Percentiles rank a stretch among this genome's conserved stretches.
Conservation (phyloP, 92 coral and sea anemone genomes). For the Phenganax subtilis region DNA sequence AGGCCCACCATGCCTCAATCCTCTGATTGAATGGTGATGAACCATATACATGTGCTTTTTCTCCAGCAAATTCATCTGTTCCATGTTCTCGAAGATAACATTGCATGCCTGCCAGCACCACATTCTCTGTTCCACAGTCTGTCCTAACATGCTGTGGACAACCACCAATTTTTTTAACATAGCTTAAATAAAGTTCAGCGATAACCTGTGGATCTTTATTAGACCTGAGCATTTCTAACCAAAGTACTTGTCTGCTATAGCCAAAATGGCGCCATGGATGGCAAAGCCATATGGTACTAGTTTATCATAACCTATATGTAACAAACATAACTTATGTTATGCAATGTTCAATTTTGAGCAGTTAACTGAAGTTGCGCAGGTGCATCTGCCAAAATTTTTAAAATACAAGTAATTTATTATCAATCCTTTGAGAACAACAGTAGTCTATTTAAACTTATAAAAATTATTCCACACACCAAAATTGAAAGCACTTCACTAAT, state of each 20-base stretch:
- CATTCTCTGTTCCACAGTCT: constrained; percentile 13
- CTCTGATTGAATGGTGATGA: not conserved
- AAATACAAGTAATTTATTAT: too few species aligned
- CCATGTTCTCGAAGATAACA: not conserved
- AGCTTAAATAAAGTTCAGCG: constrained; percentile 7
- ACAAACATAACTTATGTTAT: too few species aligned
- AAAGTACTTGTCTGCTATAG: not conserved
- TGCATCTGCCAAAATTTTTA: too few species aligned
- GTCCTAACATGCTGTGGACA: constrained; percentile 9
- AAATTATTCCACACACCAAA: too few species aligned
- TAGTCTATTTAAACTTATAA: too few species aligned
- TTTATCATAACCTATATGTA: constrained; percentile 2
- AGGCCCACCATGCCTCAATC: constrained; percentile 18
- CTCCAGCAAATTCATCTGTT: not conserved
- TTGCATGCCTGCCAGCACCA: constrained; percentile 4
- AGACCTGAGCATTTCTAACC: not conserved
- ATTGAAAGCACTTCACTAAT: too few species aligned
- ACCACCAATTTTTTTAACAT: not conserved
- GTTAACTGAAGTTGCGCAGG: too few species aligned
- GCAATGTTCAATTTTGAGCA: too few species aligned
- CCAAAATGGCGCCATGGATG: constrained; percentile 1
- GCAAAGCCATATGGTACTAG: constrained; percentile 5
- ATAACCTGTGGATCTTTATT: not conserved
- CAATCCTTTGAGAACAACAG: too few species aligned
- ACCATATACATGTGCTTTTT: not conserved